A percentile compares a stretch with the other conserved stretches of the same genome.
These are phyloP conservation scores for Lineus longissimus DNA, from an alignment of 1,140 invertebrate species.

Conservation along the genomic window DNA sequence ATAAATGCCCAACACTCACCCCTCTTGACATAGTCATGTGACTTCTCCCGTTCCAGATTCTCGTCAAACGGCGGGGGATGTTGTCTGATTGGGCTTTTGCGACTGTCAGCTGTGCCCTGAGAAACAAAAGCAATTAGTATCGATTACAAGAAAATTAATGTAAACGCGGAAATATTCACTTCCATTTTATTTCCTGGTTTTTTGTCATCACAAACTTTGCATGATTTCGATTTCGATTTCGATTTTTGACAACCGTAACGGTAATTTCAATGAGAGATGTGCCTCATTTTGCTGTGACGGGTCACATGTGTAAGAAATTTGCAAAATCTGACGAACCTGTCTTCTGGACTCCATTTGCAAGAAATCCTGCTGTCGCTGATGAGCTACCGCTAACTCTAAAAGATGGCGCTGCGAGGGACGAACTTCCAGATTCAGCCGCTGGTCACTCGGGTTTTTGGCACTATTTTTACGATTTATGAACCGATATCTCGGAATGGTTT, in stretches of 20 bases:
- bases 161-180: not conserved
- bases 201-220: not conserved
- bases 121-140: not conserved
- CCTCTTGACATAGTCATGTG: not conserved
- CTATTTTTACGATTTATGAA: not conserved
- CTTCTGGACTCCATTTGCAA: constrained; percentile 17
- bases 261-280: too few species aligned
- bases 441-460: not conserved
- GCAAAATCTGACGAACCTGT: constrained; percentile 6
- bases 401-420: constrained; percentile 28
- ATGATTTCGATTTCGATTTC: too few species aligned
- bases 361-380: constrained; percentile 38
- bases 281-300: too few species aligned
- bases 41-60: not conserved
- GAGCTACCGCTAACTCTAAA: constrained; percentile 38
- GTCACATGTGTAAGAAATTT: too few species aligned
- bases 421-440: not conserved
- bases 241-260: too few species aligned
- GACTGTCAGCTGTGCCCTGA: not conserved
- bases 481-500: not conserved
- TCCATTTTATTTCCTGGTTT: not conserved
- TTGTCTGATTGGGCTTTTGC: constrained; percentile 18
- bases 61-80: constrained; percentile 35
- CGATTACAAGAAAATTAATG: not conserved
- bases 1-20: too few species aligned